Evolutionary conservation across 1,140 invertebrate species (phyloP), one percentile per base, ranked within the genome.

Genomic region (Mamestra configurata): DNA sequence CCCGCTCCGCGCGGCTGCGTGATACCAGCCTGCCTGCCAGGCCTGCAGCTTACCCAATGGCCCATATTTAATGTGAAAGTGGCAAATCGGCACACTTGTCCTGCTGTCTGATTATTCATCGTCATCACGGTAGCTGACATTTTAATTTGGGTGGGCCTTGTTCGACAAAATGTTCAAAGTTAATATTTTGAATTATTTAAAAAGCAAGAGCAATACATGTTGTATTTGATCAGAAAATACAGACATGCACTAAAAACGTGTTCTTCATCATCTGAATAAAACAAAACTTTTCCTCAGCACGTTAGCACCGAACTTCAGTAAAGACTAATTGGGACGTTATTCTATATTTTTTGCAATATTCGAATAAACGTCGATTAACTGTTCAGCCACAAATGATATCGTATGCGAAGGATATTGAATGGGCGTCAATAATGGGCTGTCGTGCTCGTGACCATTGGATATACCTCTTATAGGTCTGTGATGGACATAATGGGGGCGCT

Each of bases 401-500:
- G 15, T 73, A 73, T 73, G 27, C 37, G 40, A 49, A 70, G 66
- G 66, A 49, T 76, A 61, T 49, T 27, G 55, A 64, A 64, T 49
- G 40, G 57, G 57, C 73, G 73, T 64, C 55, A 75, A 43, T 43
- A 40, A 73, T 40, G 37, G 55, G 24, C 37, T 59, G 31, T 75
- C 53, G 40, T 55, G 7, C 6, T 72, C 46, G 18, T 76, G 73
- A 76, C 55, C 27, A 64, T 76, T 76, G 27, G 20, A 64, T 64
- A 76, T 76, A 64, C 24, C 73, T 61, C 55, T 31, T 76, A 64
- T 64, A 61, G 57, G 24, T 64, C 70, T 71, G 70, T 64, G 80
- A 79, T 70, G 61, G 80, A 84, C 83, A 77, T 87, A 88, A 85
- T 79, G 82, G 82, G 87, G 79, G 72, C 84, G 82, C 57, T 82